Evolutionary conservation across 2,797 vertebrate species (phyloP), one percentile per base, ranked within the genome.

Genomic region (Siniperca undulata): DNA sequence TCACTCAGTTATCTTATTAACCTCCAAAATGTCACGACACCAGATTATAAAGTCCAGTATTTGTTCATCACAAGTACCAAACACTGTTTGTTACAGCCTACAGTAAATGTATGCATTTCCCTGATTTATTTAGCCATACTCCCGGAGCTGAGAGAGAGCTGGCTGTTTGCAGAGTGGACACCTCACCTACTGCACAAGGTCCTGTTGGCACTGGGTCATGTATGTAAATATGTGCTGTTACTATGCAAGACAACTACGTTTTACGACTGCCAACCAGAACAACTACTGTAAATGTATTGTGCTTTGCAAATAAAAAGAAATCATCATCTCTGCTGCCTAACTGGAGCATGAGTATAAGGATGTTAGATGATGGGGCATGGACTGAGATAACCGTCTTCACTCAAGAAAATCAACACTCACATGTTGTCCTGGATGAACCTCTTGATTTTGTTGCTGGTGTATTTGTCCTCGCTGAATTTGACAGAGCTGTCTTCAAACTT

Each of bases 351-450:
- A 30, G 6, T 1, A 38, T 0, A 1, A 3, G 38, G 46, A 50
- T 27, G 17, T 40, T 12, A 19, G 5, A 53, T 0, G 34, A 40
- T 7, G 16, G 27, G 4, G 17, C 3, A 20, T 3, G 16, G 17
- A 27, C 3, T 1, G 20, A 52, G 46, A 7, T 34, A 19, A 36
- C 36, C 7, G 36, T 36, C 36, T 5, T 36, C 36, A 36, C 36
- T 3, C 40, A 12, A 42, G 40, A 42, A 42, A 42, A 42, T 42
- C 40, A 42, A 65, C 1, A 96, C 98, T 96, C 93, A 99, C 99
- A 99, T 95, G 89, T 97, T 98, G 40, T 99, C 98, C 93, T 99
- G 97, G 86, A 99, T 96, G 89, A 99, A 99, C 80, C 81, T 97
- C 94, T 99, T 99, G 84, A 99, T 95, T 85, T 98, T 99, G 87